Evolutionary conservation across 2,113 vertebrate genomes (phyloP), one percentile per base, ranked within the genome.

Genomic region (Willisornis vidua): DNA sequence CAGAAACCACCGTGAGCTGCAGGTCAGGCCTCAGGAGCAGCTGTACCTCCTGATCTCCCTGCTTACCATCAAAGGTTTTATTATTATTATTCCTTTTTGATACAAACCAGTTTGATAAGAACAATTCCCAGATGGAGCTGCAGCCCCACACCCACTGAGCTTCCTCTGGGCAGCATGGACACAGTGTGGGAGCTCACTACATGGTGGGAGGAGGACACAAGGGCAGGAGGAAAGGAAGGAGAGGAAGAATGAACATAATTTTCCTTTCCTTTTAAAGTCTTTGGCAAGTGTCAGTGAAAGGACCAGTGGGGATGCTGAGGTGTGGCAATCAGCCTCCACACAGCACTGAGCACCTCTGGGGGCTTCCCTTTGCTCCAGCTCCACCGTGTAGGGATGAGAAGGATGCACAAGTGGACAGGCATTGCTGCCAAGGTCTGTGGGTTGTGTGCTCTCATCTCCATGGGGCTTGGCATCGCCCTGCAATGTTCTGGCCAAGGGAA

Each of bases 231-330:
- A 92, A 62, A 92, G 82, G 95, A 85, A 89, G 41, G 39, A 92
- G 88, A 94, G 74, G 92, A 91, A 93, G 76, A 95, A 87, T 29
- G 66, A 93, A 12, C 73, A 67, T 33, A 31, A 15, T 82, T 93
- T 95, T 95, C 95, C 90, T 93, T 93, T 92, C 72, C 55, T 87
- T 94, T 95, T 20, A 61, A 77, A 95, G 29, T 72, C 29, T 90
- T 84, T 55, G 57, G 79, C 43, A 87, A 76, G 67, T 1, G 13
- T 39, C 49, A 87, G 29, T 0, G 0, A 89, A 87, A 77, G 26
- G 19, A 22, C 6, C 43, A n/a, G 29, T 0, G 2, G 75, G 15
- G 24, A 65, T 39, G 67, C 48, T 16, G 29, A 93, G 78, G 54
- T 82, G 66, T 15, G 22, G 61, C 2, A 2, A 33, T 6, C 28